Percentiles rank a stretch among this genome's conserved stretches.
These are phyloP conservation scores for Drosophila bocki DNA, from an alignment of 1,140 invertebrate genomes.

Conservation along the genomic window DNA sequence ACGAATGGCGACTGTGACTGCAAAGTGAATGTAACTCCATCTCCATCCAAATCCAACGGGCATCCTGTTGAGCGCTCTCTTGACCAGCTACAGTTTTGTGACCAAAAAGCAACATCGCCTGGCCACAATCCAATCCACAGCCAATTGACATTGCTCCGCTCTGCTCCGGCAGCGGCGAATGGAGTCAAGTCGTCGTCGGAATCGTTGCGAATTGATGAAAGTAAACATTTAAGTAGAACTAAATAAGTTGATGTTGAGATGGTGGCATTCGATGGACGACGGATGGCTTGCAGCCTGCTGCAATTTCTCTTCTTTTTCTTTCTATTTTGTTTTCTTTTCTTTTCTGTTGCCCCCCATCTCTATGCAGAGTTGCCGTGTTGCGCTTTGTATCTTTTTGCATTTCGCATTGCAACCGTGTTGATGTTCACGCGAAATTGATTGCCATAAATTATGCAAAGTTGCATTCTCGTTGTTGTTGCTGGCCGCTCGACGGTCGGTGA, in stretches of 20 bases:
- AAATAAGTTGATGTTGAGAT: slow-evolving; percentile 58
- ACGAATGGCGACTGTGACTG: slow-evolving; percentile 3
- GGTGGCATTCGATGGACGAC: slow-evolving; percentile 35
- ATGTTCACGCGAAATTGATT: slow-evolving; percentile 67
- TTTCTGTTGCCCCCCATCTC: background rate
- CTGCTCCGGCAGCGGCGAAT: slow-evolving; percentile 9
- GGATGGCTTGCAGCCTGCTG: slow-evolving; percentile 37
- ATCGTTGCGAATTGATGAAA: slow-evolving; percentile 56
- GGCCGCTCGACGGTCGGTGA: slow-evolving; percentile 35
- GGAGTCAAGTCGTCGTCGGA: slow-evolving; percentile 23
- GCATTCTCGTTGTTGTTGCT: slow-evolving; percentile 46
- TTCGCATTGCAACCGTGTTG: slow-evolving; percentile 44
- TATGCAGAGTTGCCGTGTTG: slow-evolving; percentile 12
- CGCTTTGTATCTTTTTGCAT: slow-evolving; percentile 31
- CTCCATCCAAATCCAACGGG: slow-evolving; percentile 17
- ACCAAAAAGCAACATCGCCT: slow-evolving; percentile 49
- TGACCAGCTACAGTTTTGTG: slow-evolving; percentile 41
- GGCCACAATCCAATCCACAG: slow-evolving; percentile 33
- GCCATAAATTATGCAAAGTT: slow-evolving; percentile 71
- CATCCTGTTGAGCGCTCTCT: slow-evolving; percentile 27
- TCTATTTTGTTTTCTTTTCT: slow-evolving; percentile 1
- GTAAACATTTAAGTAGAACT: slow-evolving; percentile 64
- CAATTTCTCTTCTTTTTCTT: slow-evolving; percentile 47
- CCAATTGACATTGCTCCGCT: slow-evolving; percentile 42
- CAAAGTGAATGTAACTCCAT: slow-evolving; percentile 54